Base-by-base conservation (phyloP, 2,797 vertebrate genomes). In the Chrosomus eos region DNA sequence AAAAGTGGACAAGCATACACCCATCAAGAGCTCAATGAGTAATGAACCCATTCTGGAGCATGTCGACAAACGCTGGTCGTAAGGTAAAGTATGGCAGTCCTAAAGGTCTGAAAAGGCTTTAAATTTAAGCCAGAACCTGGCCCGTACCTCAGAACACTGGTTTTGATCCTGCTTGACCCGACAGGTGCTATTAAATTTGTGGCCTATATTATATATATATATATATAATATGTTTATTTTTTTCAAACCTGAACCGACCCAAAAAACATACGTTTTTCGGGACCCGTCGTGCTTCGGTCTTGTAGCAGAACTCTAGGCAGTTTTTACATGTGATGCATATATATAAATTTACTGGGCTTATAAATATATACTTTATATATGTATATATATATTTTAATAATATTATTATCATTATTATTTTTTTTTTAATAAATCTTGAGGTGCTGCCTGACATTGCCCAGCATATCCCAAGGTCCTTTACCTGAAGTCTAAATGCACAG, bases 1-100 rank as follows among this genome's bases (percentile, higher is more conserved):
- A 89, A 87, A 66, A 82, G 87, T 89, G 88, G 82, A 83, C 23
- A 87, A 90, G 87, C 90, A 93, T 88, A 88, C 87, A 86, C 87
- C 80, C 77, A 84, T 75, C 76, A 77, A 84, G 88, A 84, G 90
- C 89, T 93, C 92, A 92, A 93, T 94, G 93, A 94, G 96, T 96
- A 94, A 99, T 99, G 98, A 98, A 99, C 95, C 94, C 98, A 91
- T 98, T 99, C 93, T 98, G 98, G 98, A 99, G 96, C 93, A 99
- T 99, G 98, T 99, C 98, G 94, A 92, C 97, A 88, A 95, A 95
- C 90, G 95, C 96, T 86, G 95, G 94, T 89, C 97, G 97, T 87
- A 99, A 99, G 97, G 98, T 99, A 93, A 92, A 84, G 55, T 23
- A 43, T 45, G 0, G 16, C 21, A 11, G 45, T 78, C 31, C 40